Conservation (phyloP, 2,797 vertebrate genomes). For the Hybognathus amarus region DNA sequence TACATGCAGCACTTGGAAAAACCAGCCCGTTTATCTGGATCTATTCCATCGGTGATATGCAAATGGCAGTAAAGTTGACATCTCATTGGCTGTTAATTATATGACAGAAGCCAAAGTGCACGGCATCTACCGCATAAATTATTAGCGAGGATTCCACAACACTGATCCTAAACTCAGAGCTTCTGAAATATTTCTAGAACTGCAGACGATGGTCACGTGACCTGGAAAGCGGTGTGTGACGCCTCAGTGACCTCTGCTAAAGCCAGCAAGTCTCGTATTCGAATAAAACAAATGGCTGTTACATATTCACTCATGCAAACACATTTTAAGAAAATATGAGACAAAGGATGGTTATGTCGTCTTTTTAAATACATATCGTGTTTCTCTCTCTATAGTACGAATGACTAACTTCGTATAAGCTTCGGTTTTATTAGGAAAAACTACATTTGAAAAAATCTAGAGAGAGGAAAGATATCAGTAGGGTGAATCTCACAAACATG, state of each 20-base stretch:
- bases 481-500: conserved; percentile 30
- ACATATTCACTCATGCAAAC: conserved; percentile 68
- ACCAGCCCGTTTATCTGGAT: neutral
- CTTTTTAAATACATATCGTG: conserved; percentile 58
- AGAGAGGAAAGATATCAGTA: conserved; percentile 52
- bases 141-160: conserved; percentile 19
- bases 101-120: conserved; percentile 7
- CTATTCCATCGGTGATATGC: conserved; percentile 13
- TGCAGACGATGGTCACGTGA: conserved; percentile 17
- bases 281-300: conserved; percentile 36
- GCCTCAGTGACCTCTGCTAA: conserved; percentile 43
- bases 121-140: neutral
- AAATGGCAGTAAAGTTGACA: neutral
- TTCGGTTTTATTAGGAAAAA: conserved; percentile 70
- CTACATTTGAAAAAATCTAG: conserved; percentile 64
- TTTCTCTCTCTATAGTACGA: conserved; percentile 65
- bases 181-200: conserved; percentile 6
- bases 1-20: conserved; percentile 13
- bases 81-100: conserved; percentile 20
- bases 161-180: conserved; percentile 8
- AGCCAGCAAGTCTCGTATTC: conserved; percentile 19
- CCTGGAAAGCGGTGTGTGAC: conserved; percentile 34
- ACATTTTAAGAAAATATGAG: conserved; percentile 75
- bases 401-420: conserved; percentile 69
- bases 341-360: conserved; percentile 67